Base-by-base conservation (phyloP, 2,797 vertebrate genomes). In the Anguilla obscura region DNA sequence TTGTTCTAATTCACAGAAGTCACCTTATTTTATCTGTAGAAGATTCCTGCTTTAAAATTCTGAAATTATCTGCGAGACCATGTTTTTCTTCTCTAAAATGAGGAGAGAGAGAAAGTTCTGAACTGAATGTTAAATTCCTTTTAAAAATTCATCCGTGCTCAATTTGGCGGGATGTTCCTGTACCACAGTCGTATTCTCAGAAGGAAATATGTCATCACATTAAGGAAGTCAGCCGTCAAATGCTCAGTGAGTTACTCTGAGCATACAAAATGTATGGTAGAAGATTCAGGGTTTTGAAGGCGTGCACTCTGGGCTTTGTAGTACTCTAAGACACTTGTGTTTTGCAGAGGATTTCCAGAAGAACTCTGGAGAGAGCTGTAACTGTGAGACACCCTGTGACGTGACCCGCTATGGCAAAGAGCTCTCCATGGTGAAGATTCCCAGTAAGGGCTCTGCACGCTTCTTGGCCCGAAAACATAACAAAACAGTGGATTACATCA, bases 341-440 rank as follows among this genome's bases (percentile, higher is more conserved):
- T 86, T 87, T 93, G 66, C 95, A 98, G 97, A 97, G 76, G 93
- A 95, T 90, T 91, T 97, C 0, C 97, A 97, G 91, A 98, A 98
- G 93, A 97, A 96, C 93, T 96, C 95, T 0, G 97, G 96, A 88
- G 97, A 98, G 54, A 95, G 93, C 1, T 99, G 98, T 93, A 95
- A 95, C 90, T 99, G 98, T 90, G 98, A 98, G 92, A 99, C 97
- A 0, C 98, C 98, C 0, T 99, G 98, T 94, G 98, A 99, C 94
- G 93, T 99, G 93, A 99, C 98, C 0, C 98, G 98, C 88, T 99
- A 99, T 0, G 97, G 97, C 90, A 99, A 99, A 95, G 98, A 99
- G 92, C 98, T 99, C 92, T 99, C 98, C 94, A 99, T 99, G 98
- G 98, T 99, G 91, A 98, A 97, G 95, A 99, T 99, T 89, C 98